These are phyloP conservation scores for Odocoileus virginianus DNA, from an alignment of 2,113 vertebrate genomes.

Conservation along the genomic window DNA sequence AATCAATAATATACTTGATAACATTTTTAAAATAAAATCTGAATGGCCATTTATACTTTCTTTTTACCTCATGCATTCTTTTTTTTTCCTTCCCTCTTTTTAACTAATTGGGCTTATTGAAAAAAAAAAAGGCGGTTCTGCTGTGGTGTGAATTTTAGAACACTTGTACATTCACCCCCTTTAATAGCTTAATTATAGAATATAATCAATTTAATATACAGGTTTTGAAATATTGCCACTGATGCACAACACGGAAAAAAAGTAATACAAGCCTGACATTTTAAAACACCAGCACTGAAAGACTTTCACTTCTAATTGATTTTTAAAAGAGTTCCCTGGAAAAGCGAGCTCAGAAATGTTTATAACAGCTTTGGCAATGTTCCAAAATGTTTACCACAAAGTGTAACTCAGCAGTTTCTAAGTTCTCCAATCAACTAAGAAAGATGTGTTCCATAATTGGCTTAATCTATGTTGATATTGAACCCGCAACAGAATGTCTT, in stretches of 20 bases:
- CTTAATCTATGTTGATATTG: slow-evolving; percentile 74
- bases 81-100: neutral
- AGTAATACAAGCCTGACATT: slow-evolving; percentile 80
- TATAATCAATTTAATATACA: slow-evolving; percentile 80
- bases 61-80: neutral
- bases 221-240: slow-evolving; percentile 78
- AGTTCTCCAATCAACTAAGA: slow-evolving; percentile 65
- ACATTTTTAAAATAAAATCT: slow-evolving; percentile 32
- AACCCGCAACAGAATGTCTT: slow-evolving; percentile 59
- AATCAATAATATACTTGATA: slow-evolving; percentile 66
- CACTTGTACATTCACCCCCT: slow-evolving; percentile 46
- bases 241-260: slow-evolving; percentile 72
- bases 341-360: slow-evolving; percentile 83
- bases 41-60: neutral
- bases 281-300: slow-evolving; percentile 83
- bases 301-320: slow-evolving; percentile 85
- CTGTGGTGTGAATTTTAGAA: slow-evolving; percentile 68
- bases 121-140: slow-evolving; percentile 32
- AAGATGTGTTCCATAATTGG: slow-evolving; percentile 71
- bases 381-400: slow-evolving; percentile 83
- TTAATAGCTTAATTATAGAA: slow-evolving; percentile 79
- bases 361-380: slow-evolving; percentile 80
- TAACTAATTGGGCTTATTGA: neutral
- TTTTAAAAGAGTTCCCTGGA: slow-evolving; percentile 84
- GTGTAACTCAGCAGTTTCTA: slow-evolving; percentile 80